Base-by-base conservation (phyloP, 2,113 vertebrate species). In the Rhombomys opimus region DNA sequence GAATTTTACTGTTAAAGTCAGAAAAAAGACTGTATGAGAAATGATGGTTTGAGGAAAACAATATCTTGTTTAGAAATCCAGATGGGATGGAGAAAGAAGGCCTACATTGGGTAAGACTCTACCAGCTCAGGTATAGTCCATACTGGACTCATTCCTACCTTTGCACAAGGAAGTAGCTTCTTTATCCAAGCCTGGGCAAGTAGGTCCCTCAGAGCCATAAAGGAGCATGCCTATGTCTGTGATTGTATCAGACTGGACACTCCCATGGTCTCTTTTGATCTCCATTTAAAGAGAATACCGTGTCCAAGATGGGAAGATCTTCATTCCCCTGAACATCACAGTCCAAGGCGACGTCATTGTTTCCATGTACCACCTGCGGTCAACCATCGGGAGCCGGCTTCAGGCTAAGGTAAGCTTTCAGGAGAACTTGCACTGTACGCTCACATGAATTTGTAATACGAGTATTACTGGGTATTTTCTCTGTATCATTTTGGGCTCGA, bases 361-460 rank as follows among this genome's bases (percentile, higher is more conserved):
- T 88, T 99, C 99, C 8, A 98, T 99, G 96, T 99, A 99, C 94
- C 99, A 99, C 93, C 99, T 99, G 99, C 99, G 99, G 96, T 99
- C 99, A 0, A 99, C 99, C 96, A 99, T 99, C 2, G 99, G 99
- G 87, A 99, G 99, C 97, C 99, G 99, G 84, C 99, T 99, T 90
- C 99, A 99, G 97, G 99, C 99, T 95, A 99, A 99, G 99, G 99
- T 99, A 99, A 92, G 97, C 84, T 86, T 89, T 80, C 1, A 32
- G 81, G 61, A 89, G 46, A 73, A 81, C 52, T 52, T 32, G 46
- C 12, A 70, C 52, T 25, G 5, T 89, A 46, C 88, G 22, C 32
- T 54, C 76, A 8, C 27, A n/a, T 41, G 75, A 94, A 23, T 23
- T 70, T 91, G 41, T 80, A 46, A 14, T 22, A 57, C 12, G 5